Base-by-base conservation (phyloP, 2,888 invertebrate genomes). In the Drosophila melanosoma region DNA sequence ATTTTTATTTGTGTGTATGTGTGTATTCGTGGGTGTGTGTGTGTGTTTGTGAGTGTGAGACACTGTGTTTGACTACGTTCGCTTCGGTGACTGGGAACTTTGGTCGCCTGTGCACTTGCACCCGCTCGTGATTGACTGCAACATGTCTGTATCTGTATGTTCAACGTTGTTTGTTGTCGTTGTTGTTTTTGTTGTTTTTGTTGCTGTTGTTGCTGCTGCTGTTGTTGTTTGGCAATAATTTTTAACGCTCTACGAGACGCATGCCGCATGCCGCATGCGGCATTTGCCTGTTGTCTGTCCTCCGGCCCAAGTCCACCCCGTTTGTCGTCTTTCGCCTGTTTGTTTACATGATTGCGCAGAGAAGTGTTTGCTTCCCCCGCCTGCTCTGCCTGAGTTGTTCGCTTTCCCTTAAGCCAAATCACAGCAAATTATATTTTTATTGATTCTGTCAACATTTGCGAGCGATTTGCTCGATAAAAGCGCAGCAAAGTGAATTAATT, bases 361-460 rank as follows among this genome's bases (percentile, higher is more conserved):
- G 74, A 68, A 83, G 79, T 86, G 81, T 82, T 81, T 83, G 60
- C 81, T 69, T 67, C 58, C 40, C 49, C 38, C 57, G 15, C 38
- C 42, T 15, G 36, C 23, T n/a, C 48, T 36, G 10, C 26, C 20
- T 64, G 63, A 57, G 75, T 74, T 74, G 82, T 82, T 78, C 79
- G 69, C 79, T 79, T 79, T 57, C 75, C 79, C 80, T 85, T 81
- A 73, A 82, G 84, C 72, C 70, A 83, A 84, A 89, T 90, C 88
- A 85, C 80, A 78, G 88, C 77, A 87, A 88, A 89, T 89, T 90
- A 87, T 89, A 84, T 89, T 79, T 89, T 80, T 87, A 89, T 84
- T 82, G 76, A 81, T 72, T 76, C 66, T 66, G 83, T 73, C 90
- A 89, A 89, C 82, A 90, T 87, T 87, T 83, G 82, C 64, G 69